Evolutionary conservation across 2,888 invertebrate species (phyloP).

Genomic region (Rhagonycha fulva): DNA sequence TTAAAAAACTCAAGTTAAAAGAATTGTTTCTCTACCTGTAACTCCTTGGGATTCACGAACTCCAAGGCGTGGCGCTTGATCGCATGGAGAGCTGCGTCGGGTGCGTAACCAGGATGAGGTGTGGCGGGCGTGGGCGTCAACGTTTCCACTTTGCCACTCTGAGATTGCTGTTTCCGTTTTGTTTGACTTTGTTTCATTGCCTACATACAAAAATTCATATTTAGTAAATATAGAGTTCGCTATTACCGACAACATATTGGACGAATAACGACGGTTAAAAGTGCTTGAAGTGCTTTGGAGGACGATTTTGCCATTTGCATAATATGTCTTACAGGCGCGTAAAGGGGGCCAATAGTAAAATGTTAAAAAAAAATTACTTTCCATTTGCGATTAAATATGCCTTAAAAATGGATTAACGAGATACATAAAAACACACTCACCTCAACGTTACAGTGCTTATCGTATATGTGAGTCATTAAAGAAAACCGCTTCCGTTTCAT

Average conservation of each 20-base stretch:
- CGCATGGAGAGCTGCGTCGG: slow-evolving; percentile 95
- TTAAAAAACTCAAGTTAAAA: neutral
- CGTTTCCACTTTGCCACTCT: slow-evolving; percentile 58
- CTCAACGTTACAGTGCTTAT: slow-evolving; percentile 88
- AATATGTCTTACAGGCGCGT: too few relatives aligned
- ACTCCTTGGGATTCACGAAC: slow-evolving; percentile 86
- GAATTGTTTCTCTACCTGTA: slow-evolving; percentile 67
- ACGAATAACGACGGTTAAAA: too few relatives aligned
- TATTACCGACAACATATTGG: too few relatives aligned
- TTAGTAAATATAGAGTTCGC: too few relatives aligned
- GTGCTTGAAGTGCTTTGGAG: too few relatives aligned
- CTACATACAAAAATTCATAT: slow-evolving; percentile 45
- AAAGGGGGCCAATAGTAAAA: too few relatives aligned
- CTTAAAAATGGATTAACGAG: too few relatives aligned
- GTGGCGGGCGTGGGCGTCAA: slow-evolving; percentile 62
- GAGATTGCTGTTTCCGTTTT: slow-evolving; percentile 64
- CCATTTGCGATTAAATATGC: too few relatives aligned
- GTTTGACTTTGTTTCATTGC: slow-evolving; percentile 69
- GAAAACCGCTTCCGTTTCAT: slow-evolving; percentile 91
- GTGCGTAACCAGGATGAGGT: slow-evolving; percentile 84
- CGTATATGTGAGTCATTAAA: slow-evolving; percentile 93
- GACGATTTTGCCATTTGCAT: too few relatives aligned
- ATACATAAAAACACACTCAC: slow-evolving; percentile 59
- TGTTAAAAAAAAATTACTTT: too few relatives aligned
- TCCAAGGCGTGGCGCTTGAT: slow-evolving; percentile 94